Evolutionary conservation across 2,797 vertebrate species (phyloP), one percentile per base, ranked within the genome.

Genomic region (Pachyuromys duprasi): DNA sequence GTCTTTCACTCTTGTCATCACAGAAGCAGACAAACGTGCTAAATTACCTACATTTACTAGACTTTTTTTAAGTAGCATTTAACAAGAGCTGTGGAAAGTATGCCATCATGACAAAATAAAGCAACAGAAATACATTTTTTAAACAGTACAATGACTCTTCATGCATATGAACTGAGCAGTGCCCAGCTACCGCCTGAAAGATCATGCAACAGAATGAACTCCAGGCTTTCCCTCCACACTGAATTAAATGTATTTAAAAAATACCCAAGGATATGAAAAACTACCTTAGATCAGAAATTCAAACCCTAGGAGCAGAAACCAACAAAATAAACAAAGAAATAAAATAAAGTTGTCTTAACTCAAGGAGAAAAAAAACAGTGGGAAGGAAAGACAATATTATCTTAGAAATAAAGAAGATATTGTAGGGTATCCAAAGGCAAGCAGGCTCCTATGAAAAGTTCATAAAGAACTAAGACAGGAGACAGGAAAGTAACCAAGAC

Each of bases 291-390:
- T 84, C 79, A 96, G 80, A 93, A 92, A 55, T 88, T 86, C 33
- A 96, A 94, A 79, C 24, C 63, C 67, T 86, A 69, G 93, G 67
- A 97, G 94, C 6, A 95, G 45, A 96, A 90, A 94, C 55, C 57
- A 18, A 91, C 67, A 82, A 89, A 86, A 90, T 86, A 62, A 4
- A 57, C 4, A 18, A 22, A 81, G 42, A 86, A 91, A 86, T 84
- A 20, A 69, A 95, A 76, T 79, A 84, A 57, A 90, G 28, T 84
- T 95, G 65, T 94, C 42, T 87, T 36, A 93, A 92, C 72, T 91
- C 72, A 74, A 83, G 45, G 70, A 93, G 92, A 26, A 72, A 74
- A 11, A 49, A 49, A 49, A 49, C 49, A 90, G 45, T 42, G 15
- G 15, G 74, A 79, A 88, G 22, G 67, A 89, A 74, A 79, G n/a